These are phyloP conservation scores for Lypha dubia DNA, from an alignment of 2,888 invertebrate species.

Conservation along the genomic window DNA sequence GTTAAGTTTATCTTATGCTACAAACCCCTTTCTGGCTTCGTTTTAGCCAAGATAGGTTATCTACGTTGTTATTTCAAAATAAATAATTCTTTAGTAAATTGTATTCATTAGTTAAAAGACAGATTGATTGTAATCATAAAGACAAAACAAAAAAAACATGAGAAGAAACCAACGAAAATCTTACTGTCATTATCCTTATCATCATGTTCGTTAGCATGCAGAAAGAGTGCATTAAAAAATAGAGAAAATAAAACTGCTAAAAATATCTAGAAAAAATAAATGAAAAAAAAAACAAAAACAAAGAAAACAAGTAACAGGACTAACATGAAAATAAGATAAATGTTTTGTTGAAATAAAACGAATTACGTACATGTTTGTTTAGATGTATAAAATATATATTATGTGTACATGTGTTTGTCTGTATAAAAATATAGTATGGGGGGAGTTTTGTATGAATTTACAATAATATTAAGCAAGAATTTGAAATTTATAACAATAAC, in stretches of 20 bases:
- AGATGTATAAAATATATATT: slow-evolving; percentile 5
- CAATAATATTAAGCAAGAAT: no score
- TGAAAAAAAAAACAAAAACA: background rate
- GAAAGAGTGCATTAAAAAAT: slow-evolving; percentile 45
- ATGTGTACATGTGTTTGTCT: background rate
- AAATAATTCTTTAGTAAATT: slow-evolving; percentile 42
- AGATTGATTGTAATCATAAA: slow-evolving; percentile 60
- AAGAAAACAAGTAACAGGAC: background rate
- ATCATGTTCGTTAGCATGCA: slow-evolving; percentile 54
- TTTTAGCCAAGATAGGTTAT: background rate
- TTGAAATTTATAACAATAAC: no score
- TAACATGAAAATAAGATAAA: slow-evolving; percentile 59
- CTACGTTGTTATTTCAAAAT: slow-evolving; percentile 5
- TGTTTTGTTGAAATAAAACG: slow-evolving; percentile 54
- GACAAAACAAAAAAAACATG: background rate
- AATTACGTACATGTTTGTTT: slow-evolving; percentile 30
- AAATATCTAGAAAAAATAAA: background rate
- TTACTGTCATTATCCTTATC: slow-evolving; percentile 51
- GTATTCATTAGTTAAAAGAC: slow-evolving; percentile 51
- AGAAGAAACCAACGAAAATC: slow-evolving; percentile 34
- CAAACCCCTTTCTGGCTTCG: background rate
- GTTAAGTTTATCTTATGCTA: background rate
- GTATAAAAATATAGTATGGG: background rate
- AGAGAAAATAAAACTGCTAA: slow-evolving; percentile 20
- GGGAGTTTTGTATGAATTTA: background rate